Conservation (phyloP, 2,888 invertebrate genomes). For the Pocota personata region DNA sequence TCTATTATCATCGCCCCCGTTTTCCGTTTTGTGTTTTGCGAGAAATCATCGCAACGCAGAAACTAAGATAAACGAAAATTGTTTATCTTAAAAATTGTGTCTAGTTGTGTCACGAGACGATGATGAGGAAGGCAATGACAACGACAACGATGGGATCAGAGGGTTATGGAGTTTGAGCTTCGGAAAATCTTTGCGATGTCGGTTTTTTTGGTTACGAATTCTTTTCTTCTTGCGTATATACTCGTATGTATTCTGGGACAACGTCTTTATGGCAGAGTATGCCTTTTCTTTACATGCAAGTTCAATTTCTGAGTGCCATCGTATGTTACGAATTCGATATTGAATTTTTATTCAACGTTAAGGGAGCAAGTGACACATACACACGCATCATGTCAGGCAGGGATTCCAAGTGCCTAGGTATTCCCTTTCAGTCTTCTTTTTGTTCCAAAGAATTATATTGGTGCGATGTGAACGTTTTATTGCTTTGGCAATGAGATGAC, state of each 20-base stretch:
- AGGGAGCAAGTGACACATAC: conserved; percentile 12
- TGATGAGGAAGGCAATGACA: background rate
- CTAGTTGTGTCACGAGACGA: conserved; percentile 50
- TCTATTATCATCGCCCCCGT: background rate
- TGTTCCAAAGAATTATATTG: conserved; percentile 16
- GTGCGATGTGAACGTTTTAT: conserved; percentile 64
- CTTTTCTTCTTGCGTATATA: background rate
- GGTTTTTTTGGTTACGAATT: conserved; percentile 36
- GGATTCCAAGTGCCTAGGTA: conserved; percentile 17
- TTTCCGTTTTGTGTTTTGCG: conserved; percentile 3
- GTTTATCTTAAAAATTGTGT: conserved; percentile 62
- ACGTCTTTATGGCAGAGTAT: conserved; percentile 20
- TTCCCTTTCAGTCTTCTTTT: background rate
- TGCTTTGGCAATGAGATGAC: conserved; percentile 60
- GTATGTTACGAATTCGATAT: conserved; percentile 56
- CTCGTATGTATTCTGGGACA: background rate
- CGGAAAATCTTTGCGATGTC: conserved; percentile 34
- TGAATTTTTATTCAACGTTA: conserved; percentile 63
- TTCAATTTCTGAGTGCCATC: conserved; percentile 55
- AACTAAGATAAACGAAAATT: conserved; percentile 63
- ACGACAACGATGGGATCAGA: background rate
- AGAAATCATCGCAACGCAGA: conserved; percentile 60
- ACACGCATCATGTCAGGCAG: conserved; percentile 31
- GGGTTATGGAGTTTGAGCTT: background rate
- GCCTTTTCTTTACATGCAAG: conserved; percentile 31